Conservation (phyloP, 1,140 invertebrate species). For the Magallana gigas region DNA sequence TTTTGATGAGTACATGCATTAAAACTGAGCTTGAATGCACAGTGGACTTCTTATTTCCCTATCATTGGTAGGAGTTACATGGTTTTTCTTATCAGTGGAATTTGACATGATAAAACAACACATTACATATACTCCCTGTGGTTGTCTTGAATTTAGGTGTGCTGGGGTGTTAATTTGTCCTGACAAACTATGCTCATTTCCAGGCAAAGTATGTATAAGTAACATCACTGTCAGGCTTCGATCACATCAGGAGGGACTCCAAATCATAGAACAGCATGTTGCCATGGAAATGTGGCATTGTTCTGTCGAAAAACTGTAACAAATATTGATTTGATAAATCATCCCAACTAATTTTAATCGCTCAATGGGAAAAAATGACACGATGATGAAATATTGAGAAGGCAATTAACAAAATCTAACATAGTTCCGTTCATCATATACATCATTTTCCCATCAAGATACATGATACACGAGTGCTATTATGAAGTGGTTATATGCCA, state of each 20-base stretch:
- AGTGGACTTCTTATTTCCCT: neutral
- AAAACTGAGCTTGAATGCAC: neutral
- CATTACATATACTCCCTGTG: neutral
- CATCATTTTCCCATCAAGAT: neutral
- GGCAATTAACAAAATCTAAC: constrained; percentile 4
- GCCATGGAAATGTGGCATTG: neutral
- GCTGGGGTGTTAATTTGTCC: neutral
- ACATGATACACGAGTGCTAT: neutral
- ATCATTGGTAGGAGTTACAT: neutral
- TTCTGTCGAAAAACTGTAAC: neutral
- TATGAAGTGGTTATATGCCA: neutral
- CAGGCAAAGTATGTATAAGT: neutral
- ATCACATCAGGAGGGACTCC: neutral
- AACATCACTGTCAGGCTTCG: neutral
- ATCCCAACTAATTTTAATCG: neutral
- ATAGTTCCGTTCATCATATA: neutral
- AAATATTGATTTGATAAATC: constrained; percentile 33
- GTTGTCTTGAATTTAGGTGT: neutral
- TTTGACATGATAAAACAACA: neutral
- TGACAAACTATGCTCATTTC: constrained; percentile 2
- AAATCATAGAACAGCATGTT: neutral
- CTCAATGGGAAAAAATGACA: neutral
- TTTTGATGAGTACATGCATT: neutral
- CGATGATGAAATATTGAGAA: constrained; percentile 4
- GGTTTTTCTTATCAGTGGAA: neutral